Percentiles rank a stretch among this genome's conserved stretches.
These are phyloP conservation scores for Aegithalos caudatus DNA, from an alignment of 2,113 vertebrate genomes.

Conservation along the genomic window DNA sequence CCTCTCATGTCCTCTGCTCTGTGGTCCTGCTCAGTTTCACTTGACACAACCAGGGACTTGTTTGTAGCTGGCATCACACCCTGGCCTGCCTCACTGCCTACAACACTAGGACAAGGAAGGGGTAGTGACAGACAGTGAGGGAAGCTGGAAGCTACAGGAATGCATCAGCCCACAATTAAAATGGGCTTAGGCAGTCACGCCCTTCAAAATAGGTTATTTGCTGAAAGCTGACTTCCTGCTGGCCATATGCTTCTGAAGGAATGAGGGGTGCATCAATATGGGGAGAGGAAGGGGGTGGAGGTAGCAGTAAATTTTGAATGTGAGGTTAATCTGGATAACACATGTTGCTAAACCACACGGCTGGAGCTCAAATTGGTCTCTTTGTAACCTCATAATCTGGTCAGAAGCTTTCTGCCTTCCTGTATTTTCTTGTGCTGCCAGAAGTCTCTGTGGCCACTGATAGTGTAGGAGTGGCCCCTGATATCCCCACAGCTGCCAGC, in stretches of 20 bases:
- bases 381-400: neutral
- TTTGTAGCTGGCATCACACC: neutral
- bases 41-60: neutral
- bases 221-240: neutral
- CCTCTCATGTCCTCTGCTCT: neutral
- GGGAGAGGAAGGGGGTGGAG: neutral
- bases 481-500: neutral
- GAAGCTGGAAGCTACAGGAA: neutral
- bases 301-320: neutral
- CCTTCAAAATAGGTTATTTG: neutral
- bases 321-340: neutral
- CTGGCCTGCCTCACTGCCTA: neutral
- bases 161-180: neutral
- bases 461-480: neutral
- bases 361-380: neutral
- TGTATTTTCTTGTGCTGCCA: neutral
- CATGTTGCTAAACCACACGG: neutral
- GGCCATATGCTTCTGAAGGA: neutral
- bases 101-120: neutral
- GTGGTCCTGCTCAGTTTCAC: neutral
- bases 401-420: neutral
- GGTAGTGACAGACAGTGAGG: neutral
- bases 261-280: accelerated
- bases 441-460: neutral
- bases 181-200: neutral